Evolutionary conservation across 2,888 invertebrate species (phyloP).

Genomic region (Notodonta ziczac): DNA sequence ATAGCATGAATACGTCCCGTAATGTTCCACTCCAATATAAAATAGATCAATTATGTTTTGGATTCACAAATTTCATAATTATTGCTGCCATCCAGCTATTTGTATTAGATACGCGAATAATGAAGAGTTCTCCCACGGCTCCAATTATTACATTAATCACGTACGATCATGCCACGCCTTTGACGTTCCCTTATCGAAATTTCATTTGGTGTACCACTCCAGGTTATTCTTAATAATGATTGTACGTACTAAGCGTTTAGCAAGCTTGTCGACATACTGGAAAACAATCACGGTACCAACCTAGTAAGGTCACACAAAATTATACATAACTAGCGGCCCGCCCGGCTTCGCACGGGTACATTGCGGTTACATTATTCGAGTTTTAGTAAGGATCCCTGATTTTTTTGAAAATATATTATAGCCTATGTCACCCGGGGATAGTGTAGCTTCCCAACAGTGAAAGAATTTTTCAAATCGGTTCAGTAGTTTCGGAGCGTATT

Average conservation of each 20-base stretch:
- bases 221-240: constrained; percentile 20
- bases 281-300: background rate
- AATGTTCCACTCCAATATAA: background rate
- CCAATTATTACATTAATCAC: constrained; percentile 51
- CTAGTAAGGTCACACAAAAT: background rate
- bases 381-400: no score
- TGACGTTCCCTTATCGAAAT: constrained; percentile 40
- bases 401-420: no score
- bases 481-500: no score
- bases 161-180: constrained; percentile 30
- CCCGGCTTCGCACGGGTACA: no score
- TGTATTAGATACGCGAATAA: constrained; percentile 36
- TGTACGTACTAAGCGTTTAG: background rate
- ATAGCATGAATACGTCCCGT: background rate
- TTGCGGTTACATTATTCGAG: no score
- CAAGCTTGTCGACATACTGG: background rate
- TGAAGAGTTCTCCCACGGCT: constrained; percentile 35
- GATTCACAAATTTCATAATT: constrained; percentile 29
- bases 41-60: constrained; percentile 26
- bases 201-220: constrained; percentile 28
- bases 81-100: constrained; percentile 35
- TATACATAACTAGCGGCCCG: no score
- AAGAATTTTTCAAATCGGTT: no score
- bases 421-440: no score
- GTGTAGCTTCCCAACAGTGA: no score